Evolutionary conservation across 2,797 vertebrate genomes (phyloP).

Genomic region (Columba guinea): DNA sequence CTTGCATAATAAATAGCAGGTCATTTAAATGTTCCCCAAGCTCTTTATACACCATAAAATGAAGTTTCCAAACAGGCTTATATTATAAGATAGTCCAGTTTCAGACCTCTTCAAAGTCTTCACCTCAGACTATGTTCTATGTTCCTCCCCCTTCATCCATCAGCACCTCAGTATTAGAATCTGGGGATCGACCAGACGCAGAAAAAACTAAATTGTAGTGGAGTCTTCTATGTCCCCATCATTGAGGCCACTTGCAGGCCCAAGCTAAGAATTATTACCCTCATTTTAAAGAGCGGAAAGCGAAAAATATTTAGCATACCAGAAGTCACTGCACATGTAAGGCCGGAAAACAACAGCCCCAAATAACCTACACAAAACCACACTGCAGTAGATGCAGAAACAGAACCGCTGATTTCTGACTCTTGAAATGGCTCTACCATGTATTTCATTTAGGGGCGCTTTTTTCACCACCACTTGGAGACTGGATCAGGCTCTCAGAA

Average conservation of each 20-base stretch:
- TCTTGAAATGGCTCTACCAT: neutral
- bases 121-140: neutral
- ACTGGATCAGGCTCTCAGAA: neutral
- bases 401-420: neutral
- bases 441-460: neutral
- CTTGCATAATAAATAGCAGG: slow-evolving; percentile 34
- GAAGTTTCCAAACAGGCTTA: neutral
- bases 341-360: neutral
- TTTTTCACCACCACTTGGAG: neutral
- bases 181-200: neutral
- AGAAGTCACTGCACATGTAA: neutral
- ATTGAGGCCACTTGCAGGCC: neutral
- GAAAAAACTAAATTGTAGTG: neutral
- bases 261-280: neutral
- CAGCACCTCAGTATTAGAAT: neutral
- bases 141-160: neutral
- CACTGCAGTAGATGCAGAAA: neutral
- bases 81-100: too few relatives aligned
- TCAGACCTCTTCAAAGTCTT: too few relatives aligned
- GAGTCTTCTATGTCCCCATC: neutral
- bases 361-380: neutral
- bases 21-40: neutral
- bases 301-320: neutral
- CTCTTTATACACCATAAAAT: neutral
- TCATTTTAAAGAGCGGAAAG: neutral